Conservation (phyloP, 2,888 invertebrate genomes). For the Hyles lineata region DNA sequence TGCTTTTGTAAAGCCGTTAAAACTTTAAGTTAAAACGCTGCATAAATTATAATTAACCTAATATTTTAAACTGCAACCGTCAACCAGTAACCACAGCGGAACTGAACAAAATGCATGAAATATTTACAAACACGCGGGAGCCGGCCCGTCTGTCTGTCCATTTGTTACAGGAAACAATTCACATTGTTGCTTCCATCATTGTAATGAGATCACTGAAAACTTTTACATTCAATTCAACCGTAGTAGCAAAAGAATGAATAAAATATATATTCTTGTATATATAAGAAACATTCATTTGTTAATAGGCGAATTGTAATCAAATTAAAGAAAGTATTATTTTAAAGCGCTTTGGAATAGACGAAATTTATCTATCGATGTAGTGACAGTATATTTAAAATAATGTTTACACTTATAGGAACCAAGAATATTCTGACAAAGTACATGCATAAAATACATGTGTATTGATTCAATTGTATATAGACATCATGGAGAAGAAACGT, state of each 20-base stretch:
- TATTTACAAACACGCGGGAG: background rate
- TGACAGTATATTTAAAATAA: no score
- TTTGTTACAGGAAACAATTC: constrained; percentile 3
- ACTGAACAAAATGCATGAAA: background rate
- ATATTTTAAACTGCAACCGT: background rate
- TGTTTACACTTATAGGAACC: no score
- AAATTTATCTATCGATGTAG: no score
- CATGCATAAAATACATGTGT: no score
- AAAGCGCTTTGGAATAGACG: no score
- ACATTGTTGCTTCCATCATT: background rate
- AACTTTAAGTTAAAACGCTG: no score
- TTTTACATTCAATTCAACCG: background rate
- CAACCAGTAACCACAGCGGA: background rate
- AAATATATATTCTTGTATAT: background rate
- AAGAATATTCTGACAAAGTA: no score
- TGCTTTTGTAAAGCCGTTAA: no score
- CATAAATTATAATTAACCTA: background rate
- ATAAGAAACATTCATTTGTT: background rate
- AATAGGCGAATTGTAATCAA: no score
- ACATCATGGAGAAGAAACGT: no score
- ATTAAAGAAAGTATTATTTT: no score
- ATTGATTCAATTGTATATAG: no score
- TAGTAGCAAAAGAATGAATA: background rate
- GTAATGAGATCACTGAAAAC: background rate
- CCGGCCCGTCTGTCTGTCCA: background rate